Evolutionary conservation across 2,113 vertebrate genomes (phyloP), one percentile per base, ranked within the genome.

Genomic region (Chinchilla lanigera): DNA sequence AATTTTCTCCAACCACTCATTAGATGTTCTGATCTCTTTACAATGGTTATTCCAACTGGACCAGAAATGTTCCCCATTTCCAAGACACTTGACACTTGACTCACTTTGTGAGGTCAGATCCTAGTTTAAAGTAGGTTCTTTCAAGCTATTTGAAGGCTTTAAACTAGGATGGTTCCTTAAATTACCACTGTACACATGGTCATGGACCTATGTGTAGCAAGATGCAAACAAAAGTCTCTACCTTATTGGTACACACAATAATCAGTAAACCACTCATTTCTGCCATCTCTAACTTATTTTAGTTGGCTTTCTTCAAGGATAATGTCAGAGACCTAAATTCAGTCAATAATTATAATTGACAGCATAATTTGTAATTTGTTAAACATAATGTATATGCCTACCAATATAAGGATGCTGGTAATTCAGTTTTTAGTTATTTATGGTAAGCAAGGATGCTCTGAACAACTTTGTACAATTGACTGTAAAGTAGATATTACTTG

Each of bases 311-410:
- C 52, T 90, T 41, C 16, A 14, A 60, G 0, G 7, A 28, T 63
- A 33, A 86, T 12, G 24, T 20, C 50, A 61, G 20, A 86, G 20
- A 95, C 41, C 35, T 92, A 17, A 17, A 1, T 60, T 96, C 38
- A 73, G 12, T 85, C 60, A 73, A 38, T 65, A 93, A 84, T 35
- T 86, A 89, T 41, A 89, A 92, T n/a, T 92, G 22, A 52, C 24
- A n/a, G 16, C 71, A 17, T 63, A 86, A 95, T 86, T 78, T 93
- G 2, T 78, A 85, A 84, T 85, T 96, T 78, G 89, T 89, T 52
- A 28, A 95, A 17, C 5, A 56, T 71, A 33, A 38, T 56, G 8
- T 89, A 63, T 83, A 19, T 86, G 20, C 20, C 33, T 80, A 82
- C 63, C 84, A 65, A 71, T 82, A 78, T 85, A 86, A 85, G 28